Percentiles rank a stretch among this genome's conserved stretches.
Conservation (phyloP, 2,888 invertebrate species). For the Drosophila subsilvestris region DNA sequence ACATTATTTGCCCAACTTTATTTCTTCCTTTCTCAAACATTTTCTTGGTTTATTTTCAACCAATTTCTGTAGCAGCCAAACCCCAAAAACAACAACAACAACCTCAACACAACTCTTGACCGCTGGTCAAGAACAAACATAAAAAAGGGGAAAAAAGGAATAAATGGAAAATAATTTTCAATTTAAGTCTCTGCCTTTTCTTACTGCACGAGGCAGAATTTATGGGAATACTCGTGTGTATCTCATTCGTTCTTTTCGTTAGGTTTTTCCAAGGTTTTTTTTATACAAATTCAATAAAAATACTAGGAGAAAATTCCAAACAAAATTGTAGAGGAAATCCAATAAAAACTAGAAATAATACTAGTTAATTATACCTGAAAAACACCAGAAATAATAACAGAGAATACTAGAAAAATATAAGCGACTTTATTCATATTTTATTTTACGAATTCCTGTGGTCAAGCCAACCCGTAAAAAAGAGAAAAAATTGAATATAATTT, state of each 20-base stretch:
- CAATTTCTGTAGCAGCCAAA: neutral
- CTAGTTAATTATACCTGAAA: no score
- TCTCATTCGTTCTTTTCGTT: neutral
- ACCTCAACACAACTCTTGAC: conserved; percentile 6
- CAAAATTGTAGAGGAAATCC: no score
- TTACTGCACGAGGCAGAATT: neutral
- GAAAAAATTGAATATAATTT: conserved; percentile 39
- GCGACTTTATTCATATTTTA: neutral
- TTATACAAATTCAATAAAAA: no score
- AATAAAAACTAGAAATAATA: no score
- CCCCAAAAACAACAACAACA: neutral
- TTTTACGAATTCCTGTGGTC: neutral
- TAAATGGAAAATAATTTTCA: conserved; percentile 63
- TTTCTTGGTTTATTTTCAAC: neutral
- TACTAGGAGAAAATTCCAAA: no score
- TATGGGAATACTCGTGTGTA: neutral
- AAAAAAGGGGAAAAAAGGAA: neutral
- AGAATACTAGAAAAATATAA: no score
- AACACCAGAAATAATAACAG: no score
- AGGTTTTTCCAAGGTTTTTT: no score
- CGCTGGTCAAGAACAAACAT: conserved; percentile 10
- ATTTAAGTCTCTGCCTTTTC: conserved; percentile 26
- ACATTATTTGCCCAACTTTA: conserved; percentile 17
- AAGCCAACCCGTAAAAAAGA: conserved; percentile 7
- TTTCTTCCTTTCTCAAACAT: neutral